Evolutionary conservation across 2,797 vertebrate genomes (phyloP).

Genomic region (Microchirus variegatus): DNA sequence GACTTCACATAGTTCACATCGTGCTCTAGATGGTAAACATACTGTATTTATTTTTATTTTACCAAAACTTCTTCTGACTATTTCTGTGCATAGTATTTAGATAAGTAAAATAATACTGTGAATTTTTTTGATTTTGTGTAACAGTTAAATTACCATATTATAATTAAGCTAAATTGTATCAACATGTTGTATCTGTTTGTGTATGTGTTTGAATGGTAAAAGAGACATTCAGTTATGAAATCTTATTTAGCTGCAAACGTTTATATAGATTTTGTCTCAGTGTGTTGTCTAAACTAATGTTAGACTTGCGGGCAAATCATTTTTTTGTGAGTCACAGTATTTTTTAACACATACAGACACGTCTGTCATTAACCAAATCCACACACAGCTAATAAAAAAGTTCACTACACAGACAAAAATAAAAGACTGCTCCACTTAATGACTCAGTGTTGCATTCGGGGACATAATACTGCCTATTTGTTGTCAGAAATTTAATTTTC

Average conservation of each 20-base stretch:
- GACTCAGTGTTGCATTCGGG: constrained; percentile 5
- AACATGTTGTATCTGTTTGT: constrained; percentile 17
- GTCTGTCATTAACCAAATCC: neutral
- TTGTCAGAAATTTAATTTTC: constrained; percentile 10
- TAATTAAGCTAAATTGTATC: constrained; percentile 35
- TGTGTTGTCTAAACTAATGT: constrained; percentile 28
- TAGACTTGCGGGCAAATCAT: constrained; percentile 25
- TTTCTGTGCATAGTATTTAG: no score
- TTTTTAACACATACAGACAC: neutral
- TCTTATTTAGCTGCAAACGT: constrained; percentile 53
- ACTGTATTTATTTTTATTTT: no score
- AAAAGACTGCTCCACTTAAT: neutral
- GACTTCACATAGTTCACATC: no score
- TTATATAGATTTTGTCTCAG: constrained; percentile 33
- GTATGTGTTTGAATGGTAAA: constrained; percentile 32
- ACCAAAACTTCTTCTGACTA: no score
- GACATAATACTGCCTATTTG: constrained; percentile 15
- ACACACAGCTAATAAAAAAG: neutral
- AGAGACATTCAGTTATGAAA: constrained; percentile 38
- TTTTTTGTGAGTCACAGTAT: neutral
- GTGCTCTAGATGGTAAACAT: no score
- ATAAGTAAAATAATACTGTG: no score
- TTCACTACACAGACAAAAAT: neutral
- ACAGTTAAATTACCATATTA: neutral
- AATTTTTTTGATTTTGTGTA: no score